Evolutionary conservation across 2,888 invertebrate genomes (phyloP).

Genomic region (Chouioia cunea): DNA sequence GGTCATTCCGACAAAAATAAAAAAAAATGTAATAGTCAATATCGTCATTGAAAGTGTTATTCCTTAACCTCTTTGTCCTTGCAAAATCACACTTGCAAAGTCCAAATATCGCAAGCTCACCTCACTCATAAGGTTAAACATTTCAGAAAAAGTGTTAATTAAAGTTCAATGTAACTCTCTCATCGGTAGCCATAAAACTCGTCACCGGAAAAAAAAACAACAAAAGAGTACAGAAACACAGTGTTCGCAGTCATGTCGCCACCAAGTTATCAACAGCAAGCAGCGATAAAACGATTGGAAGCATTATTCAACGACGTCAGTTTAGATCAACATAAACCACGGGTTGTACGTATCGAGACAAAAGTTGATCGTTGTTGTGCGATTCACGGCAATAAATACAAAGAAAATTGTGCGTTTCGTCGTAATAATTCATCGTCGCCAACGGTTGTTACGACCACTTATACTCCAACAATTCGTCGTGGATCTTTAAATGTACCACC

Average conservation of each 20-base stretch:
- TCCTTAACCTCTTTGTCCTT: too few relatives aligned
- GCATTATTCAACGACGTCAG: slow-evolving; percentile 79
- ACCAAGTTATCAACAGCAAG: slow-evolving; percentile 70
- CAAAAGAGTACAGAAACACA: background rate
- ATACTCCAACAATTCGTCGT: slow-evolving; percentile 66
- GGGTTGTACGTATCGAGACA: slow-evolving; percentile 68
- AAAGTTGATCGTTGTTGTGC: slow-evolving; percentile 78
- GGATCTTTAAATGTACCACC: slow-evolving; percentile 74
- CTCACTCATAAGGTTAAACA: too few relatives aligned
- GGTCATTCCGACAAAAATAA: too few relatives aligned
- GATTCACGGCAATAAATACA: slow-evolving; percentile 74
- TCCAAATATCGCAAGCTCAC: too few relatives aligned
- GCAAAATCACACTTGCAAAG: too few relatives aligned
- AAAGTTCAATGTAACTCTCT: slow-evolving; percentile 13
- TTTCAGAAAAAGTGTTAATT: background rate
- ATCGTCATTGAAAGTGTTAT: too few relatives aligned
- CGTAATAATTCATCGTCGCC: slow-evolving; percentile 64
- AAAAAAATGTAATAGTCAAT: too few relatives aligned
- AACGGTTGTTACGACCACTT: slow-evolving; percentile 68
- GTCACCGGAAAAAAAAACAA: background rate
- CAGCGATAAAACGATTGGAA: slow-evolving; percentile 80
- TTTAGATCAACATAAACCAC: slow-evolving; percentile 69
- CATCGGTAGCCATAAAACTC: background rate
- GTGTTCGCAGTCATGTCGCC: too few relatives aligned
- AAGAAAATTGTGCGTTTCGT: slow-evolving; percentile 67